Base-by-base conservation (phyloP, 1,140 invertebrate genomes). In the Platorchestia sp. region DNA sequence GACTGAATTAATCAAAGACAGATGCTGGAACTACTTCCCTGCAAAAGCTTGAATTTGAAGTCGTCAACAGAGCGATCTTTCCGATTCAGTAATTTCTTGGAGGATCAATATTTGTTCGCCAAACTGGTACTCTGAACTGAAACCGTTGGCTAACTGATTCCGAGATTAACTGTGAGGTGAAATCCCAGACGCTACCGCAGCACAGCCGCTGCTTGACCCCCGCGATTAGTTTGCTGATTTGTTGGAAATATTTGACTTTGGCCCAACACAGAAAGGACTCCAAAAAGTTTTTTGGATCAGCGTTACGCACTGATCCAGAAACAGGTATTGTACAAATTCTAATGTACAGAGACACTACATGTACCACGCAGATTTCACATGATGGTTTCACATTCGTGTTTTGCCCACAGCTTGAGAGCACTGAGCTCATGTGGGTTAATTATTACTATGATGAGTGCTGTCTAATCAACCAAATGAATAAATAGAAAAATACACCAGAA, bases 41-140 rank as follows among this genome's bases (percentile, higher is more conserved):
- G 14, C 36, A 36, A 75, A 75, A 75, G 27, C 59, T 3, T 36
- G 47, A 10, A 75, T 75, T 10, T 75, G 27, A 75, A 14, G 59
- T 75, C 36, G 14, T 75, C 27, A 36, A 27, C 7, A 1, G 7
- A 75, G 59, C 59, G 59, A 27, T 75, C 27, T 14, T 44, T 89
- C 10, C 87, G 87, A 42, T 44, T 89, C 87, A 89, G 10, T 89
- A 44, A 43, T 89, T 89, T 27, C 10, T 42, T 44, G 87, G 7
- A 89, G 27, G 14, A 42, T 44, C 41, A 41, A 89, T 89, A 41
- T 89, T 89, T 89, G 87, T 89, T 42, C 41, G 87, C 87, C 87
- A 89, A 89, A 89, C 87, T 44, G 27, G 41, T 89, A 41, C 87
- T 44, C 87, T 89, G 87, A 89, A 89, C 87, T 44, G 87, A 42